These are phyloP conservation scores for Laodelphax striatellus DNA, from an alignment of 1,140 invertebrate genomes.

Conservation along the genomic window DNA sequence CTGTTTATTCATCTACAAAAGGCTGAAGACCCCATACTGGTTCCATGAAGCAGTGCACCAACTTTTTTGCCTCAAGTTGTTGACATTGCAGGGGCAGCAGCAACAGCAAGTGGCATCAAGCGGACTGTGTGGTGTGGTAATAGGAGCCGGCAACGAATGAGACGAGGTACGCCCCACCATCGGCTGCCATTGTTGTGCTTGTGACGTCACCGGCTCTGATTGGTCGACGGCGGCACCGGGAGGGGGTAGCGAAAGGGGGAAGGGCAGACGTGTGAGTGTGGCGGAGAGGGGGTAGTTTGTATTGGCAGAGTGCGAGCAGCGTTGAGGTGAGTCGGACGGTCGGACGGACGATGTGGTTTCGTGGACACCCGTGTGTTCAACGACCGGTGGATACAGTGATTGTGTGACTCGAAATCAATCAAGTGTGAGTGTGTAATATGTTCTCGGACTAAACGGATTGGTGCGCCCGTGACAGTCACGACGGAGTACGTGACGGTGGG, in stretches of 20 bases:
- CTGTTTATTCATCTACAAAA: no score
- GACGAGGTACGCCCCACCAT: background rate
- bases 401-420: background rate
- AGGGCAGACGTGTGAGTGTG: background rate
- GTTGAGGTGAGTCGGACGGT: background rate
- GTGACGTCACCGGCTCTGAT: slow-evolving; percentile 4
- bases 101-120: no score
- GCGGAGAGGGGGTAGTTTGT: background rate
- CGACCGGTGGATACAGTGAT: no score
- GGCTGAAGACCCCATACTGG: background rate
- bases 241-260: background rate
- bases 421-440: background rate
- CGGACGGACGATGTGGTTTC: background rate
- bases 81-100: background rate
- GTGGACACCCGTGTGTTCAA: no score
- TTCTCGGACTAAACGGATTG: background rate
- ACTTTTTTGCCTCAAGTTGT: background rate
- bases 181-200: slow-evolving; percentile 3
- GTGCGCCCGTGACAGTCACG: background rate
- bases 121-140: background rate
- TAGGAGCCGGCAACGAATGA: background rate
- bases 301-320: background rate
- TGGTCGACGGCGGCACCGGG: background rate
- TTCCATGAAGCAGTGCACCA: background rate
- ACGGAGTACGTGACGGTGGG: slow-evolving; percentile 20